Percentiles rank a stretch among this genome's conserved stretches.
Evolutionary conservation across 2,888 invertebrate species (phyloP).

Genomic region (Troides aeacus): DNA sequence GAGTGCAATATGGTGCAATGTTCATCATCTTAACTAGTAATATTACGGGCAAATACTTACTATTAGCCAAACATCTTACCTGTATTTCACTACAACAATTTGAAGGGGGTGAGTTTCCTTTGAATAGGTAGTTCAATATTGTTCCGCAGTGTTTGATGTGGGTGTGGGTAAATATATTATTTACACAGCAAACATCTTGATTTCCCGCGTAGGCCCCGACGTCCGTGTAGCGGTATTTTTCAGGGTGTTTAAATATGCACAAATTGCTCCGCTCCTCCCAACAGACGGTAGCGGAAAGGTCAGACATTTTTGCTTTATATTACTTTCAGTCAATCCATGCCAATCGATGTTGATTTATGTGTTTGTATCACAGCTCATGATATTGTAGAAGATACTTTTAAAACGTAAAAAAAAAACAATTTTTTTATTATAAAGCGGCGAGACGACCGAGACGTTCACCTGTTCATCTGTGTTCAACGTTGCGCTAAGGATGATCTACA

Average conservation of each 20-base stretch:
- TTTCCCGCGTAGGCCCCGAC: conserved; percentile 36
- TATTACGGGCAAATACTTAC: too few species aligned
- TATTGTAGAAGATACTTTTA: too few species aligned
- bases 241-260: conserved; percentile 50
- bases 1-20: too few species aligned
- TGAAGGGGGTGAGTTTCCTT: neutral
- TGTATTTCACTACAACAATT: too few species aligned
- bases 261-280: conserved; percentile 41
- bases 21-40: too few species aligned
- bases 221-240: conserved; percentile 40
- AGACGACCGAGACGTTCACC: too few species aligned
- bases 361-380: neutral
- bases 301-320: conserved; percentile 36
- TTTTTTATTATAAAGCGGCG: too few species aligned
- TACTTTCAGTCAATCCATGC: conserved; percentile 33
- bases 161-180: conserved; percentile 35
- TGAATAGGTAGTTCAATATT: conserved; percentile 32
- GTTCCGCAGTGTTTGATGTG: conserved; percentile 35
- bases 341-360: neutral
- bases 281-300: conserved; percentile 33
- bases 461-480: too few species aligned
- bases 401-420: too few species aligned
- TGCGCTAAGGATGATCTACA: too few species aligned
- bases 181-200: conserved; percentile 38
- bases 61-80: too few species aligned